Conservation (phyloP, 1,140 invertebrate genomes). For the Mya arenaria region DNA sequence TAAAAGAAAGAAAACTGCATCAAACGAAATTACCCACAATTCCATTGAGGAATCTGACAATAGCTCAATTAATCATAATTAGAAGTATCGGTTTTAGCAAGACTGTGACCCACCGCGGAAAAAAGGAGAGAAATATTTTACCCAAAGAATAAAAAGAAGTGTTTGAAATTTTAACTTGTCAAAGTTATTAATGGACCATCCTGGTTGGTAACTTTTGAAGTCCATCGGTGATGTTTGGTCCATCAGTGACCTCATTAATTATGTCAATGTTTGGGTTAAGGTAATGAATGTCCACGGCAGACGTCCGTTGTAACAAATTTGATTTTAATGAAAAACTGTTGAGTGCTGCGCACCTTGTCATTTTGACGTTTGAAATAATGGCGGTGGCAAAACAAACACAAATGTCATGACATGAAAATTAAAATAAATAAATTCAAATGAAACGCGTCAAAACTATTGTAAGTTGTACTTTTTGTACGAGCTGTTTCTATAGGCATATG, state of each 20-base stretch:
- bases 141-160: background rate
- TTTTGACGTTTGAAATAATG: too few species aligned
- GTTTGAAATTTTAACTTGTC: background rate
- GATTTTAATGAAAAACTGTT: too few species aligned
- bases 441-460: too few species aligned
- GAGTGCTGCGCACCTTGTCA: too few species aligned
- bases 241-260: conserved; percentile 3
- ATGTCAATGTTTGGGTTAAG: background rate
- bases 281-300: too few species aligned
- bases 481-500: too few species aligned
- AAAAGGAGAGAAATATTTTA: too few species aligned
- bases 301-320: too few species aligned
- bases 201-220: background rate
- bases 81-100: background rate
- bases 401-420: too few species aligned
- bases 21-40: background rate
- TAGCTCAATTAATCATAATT: conserved; percentile 2
- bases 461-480: too few species aligned
- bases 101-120: background rate
- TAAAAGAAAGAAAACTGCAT: background rate
- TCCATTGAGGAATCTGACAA: background rate
- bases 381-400: too few species aligned
- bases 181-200: background rate
- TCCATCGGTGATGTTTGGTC: background rate
- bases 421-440: too few species aligned